These are phyloP conservation scores for Alloplasta piceator DNA, from an alignment of 2,888 invertebrate species.

Conservation along the genomic window DNA sequence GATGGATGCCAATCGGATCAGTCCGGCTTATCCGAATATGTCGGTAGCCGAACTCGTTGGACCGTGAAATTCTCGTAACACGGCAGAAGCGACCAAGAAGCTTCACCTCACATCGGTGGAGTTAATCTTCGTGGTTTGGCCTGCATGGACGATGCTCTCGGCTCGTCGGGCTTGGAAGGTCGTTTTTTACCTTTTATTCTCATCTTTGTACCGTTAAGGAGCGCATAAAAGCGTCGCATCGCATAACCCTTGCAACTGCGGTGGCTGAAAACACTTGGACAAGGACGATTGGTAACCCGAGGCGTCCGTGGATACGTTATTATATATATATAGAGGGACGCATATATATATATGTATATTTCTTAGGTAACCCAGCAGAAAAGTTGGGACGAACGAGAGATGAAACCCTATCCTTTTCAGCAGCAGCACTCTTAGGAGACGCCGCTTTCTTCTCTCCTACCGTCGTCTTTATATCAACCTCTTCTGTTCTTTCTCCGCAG, in stretches of 20 bases:
- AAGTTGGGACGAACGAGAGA: slow-evolving; percentile 73
- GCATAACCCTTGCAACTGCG: slow-evolving; percentile 44
- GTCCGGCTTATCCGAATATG: slow-evolving; percentile 74
- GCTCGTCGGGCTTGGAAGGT: slow-evolving; percentile 68
- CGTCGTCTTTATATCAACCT: slow-evolving; percentile 7
- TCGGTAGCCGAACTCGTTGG: slow-evolving; percentile 76
- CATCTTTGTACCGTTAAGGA: not conserved
- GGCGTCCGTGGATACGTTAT: slow-evolving; percentile 68
- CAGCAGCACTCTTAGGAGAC: slow-evolving; percentile 72
- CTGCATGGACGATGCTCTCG: slow-evolving; percentile 70
- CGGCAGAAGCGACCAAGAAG: slow-evolving; percentile 37
- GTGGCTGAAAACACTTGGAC: slow-evolving; percentile 77
- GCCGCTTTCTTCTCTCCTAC: slow-evolving; percentile 59
- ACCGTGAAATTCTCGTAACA: slow-evolving; percentile 63
- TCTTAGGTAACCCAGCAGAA: slow-evolving; percentile 64
- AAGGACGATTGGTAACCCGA: slow-evolving; percentile 78
- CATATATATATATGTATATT: slow-evolving; percentile 45
- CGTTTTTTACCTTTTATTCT: slow-evolving; percentile 48
- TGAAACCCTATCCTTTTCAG: slow-evolving; percentile 77
- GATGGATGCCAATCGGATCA: slow-evolving; percentile 59
- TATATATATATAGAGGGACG: slow-evolving; percentile 43
- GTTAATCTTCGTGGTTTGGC: slow-evolving; percentile 17
- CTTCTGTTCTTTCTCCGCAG: slow-evolving; percentile 38
- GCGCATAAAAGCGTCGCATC: slow-evolving; percentile 24
- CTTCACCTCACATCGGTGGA: too few species aligned